Conservation (phyloP, 2,113 vertebrate genomes). For the Fregetta grallaria region DNA sequence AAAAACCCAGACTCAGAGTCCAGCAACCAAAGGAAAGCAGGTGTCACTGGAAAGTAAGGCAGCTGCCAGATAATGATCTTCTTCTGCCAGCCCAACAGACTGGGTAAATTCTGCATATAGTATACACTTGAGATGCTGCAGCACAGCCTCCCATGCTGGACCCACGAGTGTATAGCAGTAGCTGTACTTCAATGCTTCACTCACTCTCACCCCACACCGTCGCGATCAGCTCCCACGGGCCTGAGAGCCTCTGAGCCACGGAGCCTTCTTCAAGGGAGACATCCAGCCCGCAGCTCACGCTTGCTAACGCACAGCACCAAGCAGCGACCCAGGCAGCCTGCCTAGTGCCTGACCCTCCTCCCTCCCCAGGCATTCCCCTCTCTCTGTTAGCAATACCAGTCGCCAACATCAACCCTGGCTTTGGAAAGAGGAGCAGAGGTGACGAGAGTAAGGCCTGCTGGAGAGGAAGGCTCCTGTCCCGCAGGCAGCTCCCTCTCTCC, state of each 20-base stretch:
- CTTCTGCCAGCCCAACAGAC: constrained; percentile 48
- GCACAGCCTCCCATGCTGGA: constrained; percentile 76
- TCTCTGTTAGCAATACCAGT: constrained; percentile 32
- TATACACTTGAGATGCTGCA: constrained; percentile 70
- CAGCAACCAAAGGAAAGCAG: constrained; percentile 80
- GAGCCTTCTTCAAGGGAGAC: constrained; percentile 32
- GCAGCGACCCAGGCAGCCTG: constrained; percentile 42
- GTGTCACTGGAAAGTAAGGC: constrained; percentile 75
- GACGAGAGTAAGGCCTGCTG: not conserved
- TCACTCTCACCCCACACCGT: constrained; percentile 39
- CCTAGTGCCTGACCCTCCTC: constrained; percentile 15
- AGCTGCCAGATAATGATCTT: constrained; percentile 86
- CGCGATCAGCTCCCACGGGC: constrained; percentile 2
- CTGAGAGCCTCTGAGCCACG: constrained; percentile 35
- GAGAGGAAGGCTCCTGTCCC: not conserved
- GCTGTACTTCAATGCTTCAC: constrained; percentile 64
- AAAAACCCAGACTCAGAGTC: constrained; percentile 76
- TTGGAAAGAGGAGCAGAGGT: not conserved
- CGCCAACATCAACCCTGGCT: not conserved
- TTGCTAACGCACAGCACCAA: constrained; percentile 42
- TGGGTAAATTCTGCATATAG: constrained; percentile 61
- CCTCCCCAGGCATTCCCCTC: not conserved
- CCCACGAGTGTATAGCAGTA: constrained; percentile 58
- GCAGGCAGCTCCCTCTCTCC: not conserved
- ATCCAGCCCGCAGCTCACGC: constrained; percentile 24